Percentiles rank a stretch among this genome's conserved stretches.
These are phyloP conservation scores for Solenopsis fugax DNA, from an alignment of 1,140 invertebrate species.

Conservation along the genomic window DNA sequence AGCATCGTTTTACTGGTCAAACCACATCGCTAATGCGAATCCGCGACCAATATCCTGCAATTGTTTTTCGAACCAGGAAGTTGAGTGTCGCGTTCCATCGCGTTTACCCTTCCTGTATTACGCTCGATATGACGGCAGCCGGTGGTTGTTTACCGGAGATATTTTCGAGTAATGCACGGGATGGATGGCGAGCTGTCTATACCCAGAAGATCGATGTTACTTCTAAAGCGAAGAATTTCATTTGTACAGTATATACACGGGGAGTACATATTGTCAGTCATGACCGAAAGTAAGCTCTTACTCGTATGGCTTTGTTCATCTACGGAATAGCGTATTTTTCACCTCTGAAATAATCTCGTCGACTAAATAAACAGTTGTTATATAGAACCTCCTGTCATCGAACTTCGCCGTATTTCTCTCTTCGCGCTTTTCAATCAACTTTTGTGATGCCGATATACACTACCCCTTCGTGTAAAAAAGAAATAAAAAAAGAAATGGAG, in stretches of 20 bases:
- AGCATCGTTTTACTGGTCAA: slow-evolving; percentile 51
- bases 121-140: slow-evolving; percentile 43
- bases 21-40: slow-evolving; percentile 20
- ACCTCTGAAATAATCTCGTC: neutral
- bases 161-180: slow-evolving; percentile 55
- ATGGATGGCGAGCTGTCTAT: slow-evolving; percentile 41
- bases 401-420: neutral
- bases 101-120: slow-evolving; percentile 58
- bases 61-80: slow-evolving; percentile 40
- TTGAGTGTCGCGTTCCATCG: slow-evolving; percentile 60
- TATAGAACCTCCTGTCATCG: neutral
- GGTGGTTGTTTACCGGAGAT: slow-evolving; percentile 47
- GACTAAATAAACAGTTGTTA: slow-evolving; percentile 17
- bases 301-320: neutral
- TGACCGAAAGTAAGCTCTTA: neutral
- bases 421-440: slow-evolving; percentile 10
- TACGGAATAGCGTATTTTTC: slow-evolving; percentile 8
- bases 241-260: slow-evolving; percentile 1
- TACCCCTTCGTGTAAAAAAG: no score
- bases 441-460: neutral
- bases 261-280: slow-evolving; percentile 34
- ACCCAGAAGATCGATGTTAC: slow-evolving; percentile 53
- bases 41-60: slow-evolving; percentile 29
- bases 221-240: slow-evolving; percentile 42
- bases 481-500: no score